Evolutionary conservation across 2,888 invertebrate species (phyloP).

Genomic region (Leptarthrus brevirostris): DNA sequence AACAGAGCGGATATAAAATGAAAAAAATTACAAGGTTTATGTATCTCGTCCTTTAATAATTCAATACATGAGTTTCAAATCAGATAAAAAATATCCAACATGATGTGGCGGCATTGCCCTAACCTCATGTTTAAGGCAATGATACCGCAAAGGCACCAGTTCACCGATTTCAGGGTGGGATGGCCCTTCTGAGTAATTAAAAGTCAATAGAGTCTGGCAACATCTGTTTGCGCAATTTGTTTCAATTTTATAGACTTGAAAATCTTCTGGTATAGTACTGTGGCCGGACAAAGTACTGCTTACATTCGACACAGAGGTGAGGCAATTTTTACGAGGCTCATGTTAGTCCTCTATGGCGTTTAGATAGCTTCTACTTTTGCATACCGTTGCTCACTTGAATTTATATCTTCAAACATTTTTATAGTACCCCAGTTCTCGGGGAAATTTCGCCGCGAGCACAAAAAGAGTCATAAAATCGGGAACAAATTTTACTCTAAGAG

Average conservation of each 20-base stretch:
- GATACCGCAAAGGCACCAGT: not conserved
- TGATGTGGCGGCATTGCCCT: too few relatives aligned
- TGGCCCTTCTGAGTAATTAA: not conserved
- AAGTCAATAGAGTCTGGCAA: conserved; percentile 12
- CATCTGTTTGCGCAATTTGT: not conserved
- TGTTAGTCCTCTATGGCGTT: not conserved
- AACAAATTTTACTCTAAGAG: not conserved
- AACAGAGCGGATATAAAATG: not conserved
- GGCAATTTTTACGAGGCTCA: not conserved
- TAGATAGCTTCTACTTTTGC: too few relatives aligned
- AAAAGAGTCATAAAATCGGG: conserved; percentile 4
- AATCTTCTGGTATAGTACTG: not conserved
- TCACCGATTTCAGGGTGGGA: not conserved
- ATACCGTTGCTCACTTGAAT: too few relatives aligned
- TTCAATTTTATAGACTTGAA: not conserved
- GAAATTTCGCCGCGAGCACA: not conserved
- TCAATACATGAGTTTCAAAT: not conserved
- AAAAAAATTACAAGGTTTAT: not conserved
- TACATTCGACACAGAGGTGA: not conserved
- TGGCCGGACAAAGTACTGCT: not conserved
- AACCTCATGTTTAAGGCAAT: not conserved
- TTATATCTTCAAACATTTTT: not conserved
- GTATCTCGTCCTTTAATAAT: too few relatives aligned
- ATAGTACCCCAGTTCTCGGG: not conserved
- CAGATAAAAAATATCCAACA: too few relatives aligned